Conservation (phyloP, 2,113 vertebrate species). For the Trichomycterus rosablanca region DNA sequence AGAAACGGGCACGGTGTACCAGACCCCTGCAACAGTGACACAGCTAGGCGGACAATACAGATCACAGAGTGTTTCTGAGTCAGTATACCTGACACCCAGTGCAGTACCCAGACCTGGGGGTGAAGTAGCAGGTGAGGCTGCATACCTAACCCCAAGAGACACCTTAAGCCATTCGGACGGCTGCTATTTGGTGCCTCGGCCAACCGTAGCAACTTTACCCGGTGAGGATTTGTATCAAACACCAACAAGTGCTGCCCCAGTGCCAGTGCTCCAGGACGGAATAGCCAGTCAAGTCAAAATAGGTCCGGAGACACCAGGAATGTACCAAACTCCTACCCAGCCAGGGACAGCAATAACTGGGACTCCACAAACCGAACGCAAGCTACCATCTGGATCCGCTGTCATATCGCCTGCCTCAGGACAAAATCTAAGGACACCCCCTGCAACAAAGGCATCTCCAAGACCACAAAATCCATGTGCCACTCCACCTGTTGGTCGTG, state of each 20-base stretch:
- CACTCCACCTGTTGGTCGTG: constrained; percentile 45
- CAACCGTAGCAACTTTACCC: constrained; percentile 53
- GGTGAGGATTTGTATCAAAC: constrained; percentile 70
- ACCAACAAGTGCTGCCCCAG: constrained; percentile 55
- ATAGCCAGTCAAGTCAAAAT: constrained; percentile 51
- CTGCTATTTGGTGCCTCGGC: constrained; percentile 69
- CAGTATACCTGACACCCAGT: constrained; percentile 65
- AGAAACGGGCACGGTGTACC: constrained; percentile 57
- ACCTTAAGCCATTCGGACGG: constrained; percentile 49
- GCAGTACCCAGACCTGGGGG: constrained; percentile 45
- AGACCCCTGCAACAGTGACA: constrained; percentile 54
- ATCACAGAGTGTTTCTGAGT: constrained; percentile 55
- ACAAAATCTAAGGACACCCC: constrained; percentile 49
- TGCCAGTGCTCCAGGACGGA: constrained; percentile 18
- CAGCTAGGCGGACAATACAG: constrained; percentile 50
- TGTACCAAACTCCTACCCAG: constrained; percentile 66
- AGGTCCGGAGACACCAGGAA: constrained; percentile 53
- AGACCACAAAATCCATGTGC: constrained; percentile 43
- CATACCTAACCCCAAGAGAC: constrained; percentile 61
- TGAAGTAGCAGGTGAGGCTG: constrained; percentile 53
- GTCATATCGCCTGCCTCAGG: constrained; percentile 23
- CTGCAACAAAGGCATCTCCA: constrained; percentile 49
- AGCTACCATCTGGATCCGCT: constrained; percentile 26
- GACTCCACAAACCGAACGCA: constrained; percentile 48
- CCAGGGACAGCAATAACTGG: constrained; percentile 51